Conservation (phyloP, 2,797 vertebrate species). For the Tarsius wallacei region DNA sequence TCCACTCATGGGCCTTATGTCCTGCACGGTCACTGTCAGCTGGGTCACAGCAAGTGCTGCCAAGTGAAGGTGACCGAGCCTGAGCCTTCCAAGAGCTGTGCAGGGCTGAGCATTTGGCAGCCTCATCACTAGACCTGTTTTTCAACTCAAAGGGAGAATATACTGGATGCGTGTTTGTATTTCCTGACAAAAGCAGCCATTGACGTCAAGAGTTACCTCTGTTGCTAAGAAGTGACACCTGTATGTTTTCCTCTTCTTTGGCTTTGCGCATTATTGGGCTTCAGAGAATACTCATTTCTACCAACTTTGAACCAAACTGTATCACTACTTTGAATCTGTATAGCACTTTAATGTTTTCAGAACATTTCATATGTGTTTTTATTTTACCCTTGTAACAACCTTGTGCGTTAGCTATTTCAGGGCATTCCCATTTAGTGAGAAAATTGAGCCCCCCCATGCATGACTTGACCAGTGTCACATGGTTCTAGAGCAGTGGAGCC, state of each 20-base stretch:
- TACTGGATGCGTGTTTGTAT: constrained; percentile 44
- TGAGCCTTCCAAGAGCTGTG: not conserved
- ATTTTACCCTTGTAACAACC: not conserved
- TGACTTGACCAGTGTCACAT: not conserved
- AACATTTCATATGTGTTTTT: not conserved
- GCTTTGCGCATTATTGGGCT: not conserved
- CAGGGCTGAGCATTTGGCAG: not conserved
- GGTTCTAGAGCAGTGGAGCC: not conserved
- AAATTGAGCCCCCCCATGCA: rapidly evolving
- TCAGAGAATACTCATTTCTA: not conserved
- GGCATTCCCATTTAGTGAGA: not conserved
- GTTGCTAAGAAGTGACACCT: not conserved
- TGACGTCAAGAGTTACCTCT: constrained; percentile 66
- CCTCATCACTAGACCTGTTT: constrained; percentile 71
- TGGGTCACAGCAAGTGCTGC: not conserved
- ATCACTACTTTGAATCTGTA: not conserved
- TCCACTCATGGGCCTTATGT: not conserved
- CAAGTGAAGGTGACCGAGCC: not conserved
- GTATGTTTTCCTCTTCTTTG: not conserved
- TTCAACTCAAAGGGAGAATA: constrained; percentile 60
- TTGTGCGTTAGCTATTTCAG: not conserved
- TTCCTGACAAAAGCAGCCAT: constrained; percentile 61
- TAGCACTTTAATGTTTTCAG: not conserved
- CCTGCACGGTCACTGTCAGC: not conserved
- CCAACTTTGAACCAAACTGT: not conserved